Conservation (phyloP, 2,888 invertebrate genomes). For the Shargacucullia verbasci region DNA sequence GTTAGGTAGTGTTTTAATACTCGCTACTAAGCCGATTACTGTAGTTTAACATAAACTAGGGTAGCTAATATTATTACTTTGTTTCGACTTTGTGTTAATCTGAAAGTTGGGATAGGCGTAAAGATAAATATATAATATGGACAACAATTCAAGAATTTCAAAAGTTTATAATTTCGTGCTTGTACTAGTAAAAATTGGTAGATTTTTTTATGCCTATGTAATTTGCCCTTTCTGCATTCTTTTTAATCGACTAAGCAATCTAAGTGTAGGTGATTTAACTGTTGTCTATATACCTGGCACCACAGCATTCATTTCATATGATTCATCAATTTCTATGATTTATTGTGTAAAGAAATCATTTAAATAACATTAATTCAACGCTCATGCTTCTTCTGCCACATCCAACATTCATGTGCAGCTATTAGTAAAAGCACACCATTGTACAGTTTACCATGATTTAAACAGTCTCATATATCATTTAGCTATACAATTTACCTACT, state of each 20-base stretch:
- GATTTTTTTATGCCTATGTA: too few relatives aligned
- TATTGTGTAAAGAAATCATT: slow-evolving; percentile 8
- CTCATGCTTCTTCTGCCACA: slow-evolving; percentile 11
- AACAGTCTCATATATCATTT: slow-evolving; percentile 7
- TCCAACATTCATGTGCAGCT: slow-evolving; percentile 17
- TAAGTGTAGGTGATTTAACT: too few relatives aligned
- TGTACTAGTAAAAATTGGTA: too few relatives aligned
- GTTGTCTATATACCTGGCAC: too few relatives aligned
- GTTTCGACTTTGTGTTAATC: neutral
- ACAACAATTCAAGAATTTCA: too few relatives aligned
- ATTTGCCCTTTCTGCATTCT: too few relatives aligned
- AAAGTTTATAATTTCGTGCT: too few relatives aligned
- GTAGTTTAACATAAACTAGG: slow-evolving; percentile 15
- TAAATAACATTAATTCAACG: slow-evolving; percentile 28
- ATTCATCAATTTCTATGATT: too few relatives aligned
- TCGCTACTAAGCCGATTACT: slow-evolving; percentile 23
- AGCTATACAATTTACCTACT: slow-evolving; percentile 1
- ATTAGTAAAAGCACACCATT: slow-evolving; percentile 9
- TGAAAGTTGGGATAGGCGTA: neutral
- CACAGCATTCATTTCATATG: too few relatives aligned
- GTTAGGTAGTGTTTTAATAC: slow-evolving; percentile 36
- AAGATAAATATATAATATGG: too few relatives aligned
- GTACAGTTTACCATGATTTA: slow-evolving; percentile 2
- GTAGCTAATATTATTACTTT: neutral
- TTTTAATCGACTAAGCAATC: too few relatives aligned